Conservation (phyloP, 2,888 invertebrate species). For the Drosophila differens region DNA sequence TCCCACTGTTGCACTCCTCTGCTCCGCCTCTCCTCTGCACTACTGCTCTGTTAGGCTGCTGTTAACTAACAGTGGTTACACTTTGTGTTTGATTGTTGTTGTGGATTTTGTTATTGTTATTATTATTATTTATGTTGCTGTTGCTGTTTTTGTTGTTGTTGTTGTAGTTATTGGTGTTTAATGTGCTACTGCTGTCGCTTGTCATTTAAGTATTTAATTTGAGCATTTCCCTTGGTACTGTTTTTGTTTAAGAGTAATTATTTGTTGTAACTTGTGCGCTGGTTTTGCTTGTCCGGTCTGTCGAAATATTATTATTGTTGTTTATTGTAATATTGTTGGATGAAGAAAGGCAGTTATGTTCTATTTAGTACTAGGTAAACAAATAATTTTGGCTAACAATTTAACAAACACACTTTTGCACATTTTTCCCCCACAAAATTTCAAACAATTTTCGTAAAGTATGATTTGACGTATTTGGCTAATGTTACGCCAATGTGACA, state of each 20-base stretch:
- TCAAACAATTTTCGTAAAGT: constrained; percentile 44
- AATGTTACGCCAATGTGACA: constrained; percentile 37
- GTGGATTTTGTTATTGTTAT: constrained; percentile 31
- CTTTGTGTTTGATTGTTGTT: constrained; percentile 21
- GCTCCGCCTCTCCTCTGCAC: background rate
- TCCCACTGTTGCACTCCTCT: constrained; percentile 16
- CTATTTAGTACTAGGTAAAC: constrained; percentile 70
- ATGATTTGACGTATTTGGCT: constrained; percentile 49
- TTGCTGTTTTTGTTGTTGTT: constrained; percentile 18
- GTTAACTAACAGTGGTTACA: constrained; percentile 51
- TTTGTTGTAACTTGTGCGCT: constrained; percentile 44
- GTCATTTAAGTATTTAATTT: constrained; percentile 69
- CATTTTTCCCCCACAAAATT: constrained; percentile 68
- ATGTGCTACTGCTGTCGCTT: constrained; percentile 48
- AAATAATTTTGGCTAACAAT: constrained; percentile 80
- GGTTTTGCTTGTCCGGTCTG: constrained; percentile 30
- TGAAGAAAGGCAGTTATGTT: constrained; percentile 60
- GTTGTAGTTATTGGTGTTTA: constrained; percentile 29
- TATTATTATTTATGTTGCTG: constrained; percentile 19
- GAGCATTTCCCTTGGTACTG: constrained; percentile 58
- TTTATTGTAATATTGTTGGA: constrained; percentile 24
- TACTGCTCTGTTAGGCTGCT: constrained; percentile 19
- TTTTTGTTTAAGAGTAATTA: constrained; percentile 22
- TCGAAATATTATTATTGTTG: constrained; percentile 35
- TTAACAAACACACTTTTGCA: constrained; percentile 79